Base-by-base conservation (phyloP, 1,140 invertebrate genomes). In the Cydia pomonella region DNA sequence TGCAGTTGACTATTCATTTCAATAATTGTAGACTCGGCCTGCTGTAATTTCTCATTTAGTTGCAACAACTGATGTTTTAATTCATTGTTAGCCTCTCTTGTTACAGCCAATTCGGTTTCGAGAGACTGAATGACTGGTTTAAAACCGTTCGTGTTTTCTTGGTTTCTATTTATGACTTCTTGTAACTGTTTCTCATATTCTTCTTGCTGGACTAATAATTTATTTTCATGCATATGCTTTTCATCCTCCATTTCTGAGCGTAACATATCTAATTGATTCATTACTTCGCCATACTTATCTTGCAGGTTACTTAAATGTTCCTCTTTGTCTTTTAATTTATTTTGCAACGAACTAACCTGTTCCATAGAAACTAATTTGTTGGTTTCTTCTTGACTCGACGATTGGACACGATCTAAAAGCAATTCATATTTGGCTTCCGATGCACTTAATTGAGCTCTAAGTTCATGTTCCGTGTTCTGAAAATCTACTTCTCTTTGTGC, bases 401-500 rank as follows among this genome's bases (percentile, higher is more conserved):
- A 89, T 47, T 92, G 91, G 16, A 92, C 85, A 73, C 84, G 90
- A 76, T 92, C 88, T 23, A 94, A 83, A 73, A 94, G 81, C 73
- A 90, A 86, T 76, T 94, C 94, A 82, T 93, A 94, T 83, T 94
- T 94, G 69, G 87, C 82, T 87, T 94, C 93, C 38, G 83, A 82
- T 10, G 83, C 80, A 73, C 82, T 86, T 27, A 93, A 79, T 83
- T 94, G 91, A 29, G 82, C 84, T 76, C 91, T 81, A 12, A 95
- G 84, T 63, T 93, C 89, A 63, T 90, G 78, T 87, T 95, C 94
- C 4, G 90, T 83, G 76, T 91, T 86, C 76, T 91, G 84, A 82
- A 95, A 95, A 77, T 95, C 95, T 16, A 84, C 90, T 91, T 96
- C 95, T 23, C 94, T 91, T 76, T 93, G 92, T 5, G 93, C 89